Evolutionary conservation across 2,888 invertebrate species (phyloP), one percentile per base, ranked within the genome.

Genomic region (Dorcus parallelipipedus): DNA sequence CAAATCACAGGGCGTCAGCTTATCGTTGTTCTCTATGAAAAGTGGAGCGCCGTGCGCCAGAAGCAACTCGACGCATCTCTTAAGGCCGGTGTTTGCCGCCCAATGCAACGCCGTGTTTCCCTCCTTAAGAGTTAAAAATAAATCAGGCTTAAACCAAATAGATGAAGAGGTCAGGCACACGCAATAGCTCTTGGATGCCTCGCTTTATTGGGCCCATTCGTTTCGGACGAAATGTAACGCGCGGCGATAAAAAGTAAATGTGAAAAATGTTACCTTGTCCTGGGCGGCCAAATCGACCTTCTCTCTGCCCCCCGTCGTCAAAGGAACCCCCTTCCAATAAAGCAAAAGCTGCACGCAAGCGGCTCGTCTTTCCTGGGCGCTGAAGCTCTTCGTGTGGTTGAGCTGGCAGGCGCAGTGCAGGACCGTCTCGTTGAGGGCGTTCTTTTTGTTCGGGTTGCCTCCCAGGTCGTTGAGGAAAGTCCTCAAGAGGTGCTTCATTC

Each of bases 361-460:
- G 2, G 83, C 81, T 53, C 85, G 75, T 10, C 84, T 69, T 67
- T 84, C 84, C 67, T 83, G 82, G 1, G 83, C 82, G 45, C 82
- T 81, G 56, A 80, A 81, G 61, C 79, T 80, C 66, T 80, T 78
- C 38, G 78, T 78, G 56, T 76, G 75, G 49, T 76, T 75, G 62
- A 82, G 73, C 58, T 81, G 80, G 68, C 87, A 87, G 38, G 86
- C 83, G 65, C 83, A 79, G 71, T 87, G 87, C 58, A 88, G 75
- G 7, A 84, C 82, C 1, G 85, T 85, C 72, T 87, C 86, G 69
- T 86, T 85, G 48, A 79, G 75, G 14, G 79, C 81, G 73, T 88
- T 88, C 60, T 82, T 83, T 75, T 87, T 87, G 75, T 87, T 88
- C 17, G 87, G 87, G 74, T 88, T 87, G 7, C 87, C 87, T 38